These are phyloP conservation scores for Eurystomus glaucurus DNA, from an alignment of 2,797 vertebrate species.

Conservation along the genomic window DNA sequence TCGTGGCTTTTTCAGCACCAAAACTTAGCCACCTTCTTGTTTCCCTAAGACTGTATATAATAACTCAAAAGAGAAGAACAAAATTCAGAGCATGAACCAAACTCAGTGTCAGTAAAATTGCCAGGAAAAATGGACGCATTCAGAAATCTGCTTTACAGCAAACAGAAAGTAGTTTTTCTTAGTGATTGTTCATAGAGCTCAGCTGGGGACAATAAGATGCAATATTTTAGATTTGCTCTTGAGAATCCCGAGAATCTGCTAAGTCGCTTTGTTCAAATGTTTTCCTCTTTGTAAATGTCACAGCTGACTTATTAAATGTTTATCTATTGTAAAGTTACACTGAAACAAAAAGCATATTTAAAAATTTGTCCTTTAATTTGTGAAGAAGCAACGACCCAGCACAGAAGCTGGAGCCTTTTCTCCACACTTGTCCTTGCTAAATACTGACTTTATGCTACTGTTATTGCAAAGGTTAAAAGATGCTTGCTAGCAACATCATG, in stretches of 20 bases:
- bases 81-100: not conserved
- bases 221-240: slow-evolving; percentile 28
- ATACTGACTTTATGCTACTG: not conserved
- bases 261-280: not conserved
- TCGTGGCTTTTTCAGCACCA: not conserved
- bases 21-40: not conserved
- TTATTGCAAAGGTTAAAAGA: not conserved
- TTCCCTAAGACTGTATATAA: not conserved
- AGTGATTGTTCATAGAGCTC: not conserved
- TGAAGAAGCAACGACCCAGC: not conserved
- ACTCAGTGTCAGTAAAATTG: not conserved
- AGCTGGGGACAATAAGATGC: slow-evolving; percentile 2
- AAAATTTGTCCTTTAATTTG: slow-evolving; percentile 7
- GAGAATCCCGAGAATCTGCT: slow-evolving; percentile 34
- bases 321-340: not conserved
- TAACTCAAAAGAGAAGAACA: not conserved
- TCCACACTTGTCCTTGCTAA: not conserved
- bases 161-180: not conserved
- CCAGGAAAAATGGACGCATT: not conserved
- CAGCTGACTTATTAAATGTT: slow-evolving; percentile 31
- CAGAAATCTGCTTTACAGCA: not conserved
- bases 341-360: slow-evolving; percentile 37
- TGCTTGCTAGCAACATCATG: not conserved
- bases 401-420: not conserved
- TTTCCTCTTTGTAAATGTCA: slow-evolving; percentile 60